Conservation (phyloP, 2,797 vertebrate species). For the Mionectes olivaceus region DNA sequence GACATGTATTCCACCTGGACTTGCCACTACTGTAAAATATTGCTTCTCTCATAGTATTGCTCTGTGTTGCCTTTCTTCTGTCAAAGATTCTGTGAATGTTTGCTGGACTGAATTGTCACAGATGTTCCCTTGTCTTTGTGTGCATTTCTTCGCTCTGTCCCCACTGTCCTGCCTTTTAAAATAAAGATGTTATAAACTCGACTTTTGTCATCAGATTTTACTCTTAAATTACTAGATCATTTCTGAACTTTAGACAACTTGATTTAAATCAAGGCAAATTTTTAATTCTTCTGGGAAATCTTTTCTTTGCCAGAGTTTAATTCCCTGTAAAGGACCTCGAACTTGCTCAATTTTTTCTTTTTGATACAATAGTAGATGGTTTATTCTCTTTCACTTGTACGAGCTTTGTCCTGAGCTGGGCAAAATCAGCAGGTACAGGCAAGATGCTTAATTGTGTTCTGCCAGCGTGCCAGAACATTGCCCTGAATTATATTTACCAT, state of each 20-base stretch:
- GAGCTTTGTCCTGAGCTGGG: not conserved
- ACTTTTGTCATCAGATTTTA: slow-evolving; percentile 68
- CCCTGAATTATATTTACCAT: not conserved
- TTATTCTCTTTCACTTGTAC: not conserved
- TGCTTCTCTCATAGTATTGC: slow-evolving; percentile 61
- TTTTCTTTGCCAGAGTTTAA: not conserved
- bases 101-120: slow-evolving; percentile 59
- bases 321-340: not conserved
- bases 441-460: not conserved
- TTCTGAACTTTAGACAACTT: not conserved
- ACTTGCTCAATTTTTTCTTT: not conserved
- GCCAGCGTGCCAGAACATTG: not conserved
- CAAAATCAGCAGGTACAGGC: not conserved
- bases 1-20: slow-evolving; percentile 54
- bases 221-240: slow-evolving; percentile 32
- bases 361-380: not conserved
- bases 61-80: slow-evolving; percentile 63
- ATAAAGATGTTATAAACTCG: slow-evolving; percentile 66
- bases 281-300: not conserved
- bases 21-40: slow-evolving; percentile 57
- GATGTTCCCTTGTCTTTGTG: slow-evolving; percentile 63
- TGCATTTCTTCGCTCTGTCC: slow-evolving; percentile 49
- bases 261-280: not conserved
- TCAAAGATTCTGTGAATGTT: slow-evolving; percentile 61
- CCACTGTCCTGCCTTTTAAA: slow-evolving; percentile 53